Evolutionary conservation across 2,888 invertebrate genomes (phyloP).

Genomic region (Drosophila quinaria): DNA sequence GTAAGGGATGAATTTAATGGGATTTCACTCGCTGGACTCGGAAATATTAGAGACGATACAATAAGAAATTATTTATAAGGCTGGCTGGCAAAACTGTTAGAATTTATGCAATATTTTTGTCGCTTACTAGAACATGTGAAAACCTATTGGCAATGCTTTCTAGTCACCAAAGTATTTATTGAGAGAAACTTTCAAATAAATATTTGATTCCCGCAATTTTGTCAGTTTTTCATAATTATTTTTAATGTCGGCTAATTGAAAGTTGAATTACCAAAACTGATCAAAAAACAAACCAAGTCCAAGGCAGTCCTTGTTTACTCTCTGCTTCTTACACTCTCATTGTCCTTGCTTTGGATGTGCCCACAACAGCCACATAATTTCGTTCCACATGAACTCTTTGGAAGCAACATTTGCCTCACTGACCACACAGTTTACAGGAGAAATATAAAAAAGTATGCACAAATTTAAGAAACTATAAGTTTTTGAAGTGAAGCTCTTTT

Average conservation of each 20-base stretch:
- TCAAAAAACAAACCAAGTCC: slow-evolving; percentile 4
- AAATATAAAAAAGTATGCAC: slow-evolving; percentile 14
- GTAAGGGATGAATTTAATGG: too few species aligned
- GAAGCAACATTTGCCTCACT: slow-evolving; percentile 70
- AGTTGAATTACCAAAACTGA: slow-evolving; percentile 36
- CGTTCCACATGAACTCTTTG: slow-evolving; percentile 69
- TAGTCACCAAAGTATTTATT: too few species aligned
- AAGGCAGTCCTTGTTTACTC: not conserved
- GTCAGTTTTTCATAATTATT: slow-evolving; percentile 11
- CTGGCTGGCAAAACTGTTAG: too few species aligned
- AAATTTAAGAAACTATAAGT: slow-evolving; percentile 49
- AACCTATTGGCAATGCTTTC: too few species aligned
- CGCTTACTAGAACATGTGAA: too few species aligned
- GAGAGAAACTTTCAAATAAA: too few species aligned
- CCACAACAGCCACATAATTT: slow-evolving; percentile 62
- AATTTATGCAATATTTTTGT: too few species aligned
- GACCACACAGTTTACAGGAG: slow-evolving; percentile 67
- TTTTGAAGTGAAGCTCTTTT: slow-evolving; percentile 23
- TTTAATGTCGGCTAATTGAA: slow-evolving; percentile 53
- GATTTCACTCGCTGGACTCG: too few species aligned
- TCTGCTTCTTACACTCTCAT: not conserved
- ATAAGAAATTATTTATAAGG: too few species aligned
- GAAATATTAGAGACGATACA: too few species aligned
- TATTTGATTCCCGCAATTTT: not conserved
- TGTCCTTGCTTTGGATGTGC: slow-evolving; percentile 10